Evolutionary conservation across 2,797 vertebrate genomes (phyloP), one percentile per base, ranked within the genome.

Genomic region (Leucoraja ocellata): DNA sequence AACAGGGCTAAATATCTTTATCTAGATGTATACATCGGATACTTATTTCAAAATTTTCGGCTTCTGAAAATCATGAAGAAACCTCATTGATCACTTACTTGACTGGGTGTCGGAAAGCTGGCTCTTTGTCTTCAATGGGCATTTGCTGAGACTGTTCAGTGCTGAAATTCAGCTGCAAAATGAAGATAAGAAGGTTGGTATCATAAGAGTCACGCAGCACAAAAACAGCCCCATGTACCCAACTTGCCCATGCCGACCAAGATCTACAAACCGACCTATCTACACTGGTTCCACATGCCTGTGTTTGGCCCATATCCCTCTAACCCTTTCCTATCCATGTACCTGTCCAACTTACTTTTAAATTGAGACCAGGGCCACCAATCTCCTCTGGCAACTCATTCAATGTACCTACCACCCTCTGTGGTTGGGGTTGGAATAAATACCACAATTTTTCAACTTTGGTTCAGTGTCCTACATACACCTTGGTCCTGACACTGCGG

Each of bases 31-130:
- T 16, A 18, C 2, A 36, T 88, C 9, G 4, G 84, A 10, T 88
- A 88, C 68, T 68, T 5, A 3, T 21, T n/a, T 18, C 63, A 28
- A 9, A n/a, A 8, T 84, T 83, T 23, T 28, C 14, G 25, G 23
- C 81, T 84, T 54, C 84, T 68, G 84, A 88, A 92, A 73, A n/a
- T 76, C 39, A 92, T 68, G 10, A n/a, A 9, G 13, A 86, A 32
- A 61, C 73, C 36, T 65, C 9, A 73, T 73, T 5, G 36, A 11
- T 2, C 25, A 92, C 90, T 76, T 92, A 92, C 90, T 76, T 92
- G 90, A 92, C 90, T 0, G 90, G 90, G 36, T 92, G 90, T 54
- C 21, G 90, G 36, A 92, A 92, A 14, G 71, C 21, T 54, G 68
- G 21, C 36, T 46, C 46, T 58, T 92, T 92, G 71, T 76, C 36